Evolutionary conservation across 2,888 invertebrate species (phyloP).

Genomic region (Amaurobius ferox): DNA sequence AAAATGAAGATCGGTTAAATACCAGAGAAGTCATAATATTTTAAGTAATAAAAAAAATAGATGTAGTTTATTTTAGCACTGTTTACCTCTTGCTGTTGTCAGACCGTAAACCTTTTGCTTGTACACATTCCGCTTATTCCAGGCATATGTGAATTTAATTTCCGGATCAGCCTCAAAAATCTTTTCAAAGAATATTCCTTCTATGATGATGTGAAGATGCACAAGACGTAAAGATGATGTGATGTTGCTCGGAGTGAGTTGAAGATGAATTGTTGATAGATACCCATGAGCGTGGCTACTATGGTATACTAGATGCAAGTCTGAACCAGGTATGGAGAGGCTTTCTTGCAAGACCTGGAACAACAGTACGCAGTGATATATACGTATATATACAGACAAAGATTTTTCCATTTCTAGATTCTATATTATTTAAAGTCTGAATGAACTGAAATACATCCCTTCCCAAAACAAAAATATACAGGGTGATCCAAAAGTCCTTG

Average conservation of each 20-base stretch:
- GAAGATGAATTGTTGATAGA: slow-evolving; percentile 92
- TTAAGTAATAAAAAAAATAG: too few relatives aligned
- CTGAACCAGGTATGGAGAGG: slow-evolving; percentile 94
- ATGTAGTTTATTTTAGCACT: too few relatives aligned
- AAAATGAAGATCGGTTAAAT: too few relatives aligned
- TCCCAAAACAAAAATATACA: too few relatives aligned
- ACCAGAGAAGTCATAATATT: too few relatives aligned
- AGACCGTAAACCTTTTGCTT: slow-evolving; percentile 97
- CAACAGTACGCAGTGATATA: too few relatives aligned
- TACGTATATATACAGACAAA: too few relatives aligned
- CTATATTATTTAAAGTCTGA: too few relatives aligned
- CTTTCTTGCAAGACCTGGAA: slow-evolving; percentile 93
- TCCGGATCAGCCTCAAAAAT: slow-evolving; percentile 97
- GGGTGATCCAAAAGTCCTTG: too few relatives aligned
- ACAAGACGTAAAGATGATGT: slow-evolving; percentile 90
- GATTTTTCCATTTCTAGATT: too few relatives aligned
- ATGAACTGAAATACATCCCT: too few relatives aligned
- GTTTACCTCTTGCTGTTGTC: slow-evolving; percentile 88
- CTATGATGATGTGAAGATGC: slow-evolving; percentile 93
- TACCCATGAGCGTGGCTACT: slow-evolving; percentile 97
- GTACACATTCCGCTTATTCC: slow-evolving; percentile 97
- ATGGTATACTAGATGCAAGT: slow-evolving; percentile 95
- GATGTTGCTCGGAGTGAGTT: slow-evolving; percentile 90
- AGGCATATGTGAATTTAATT: slow-evolving; percentile 97
- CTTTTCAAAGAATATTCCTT: slow-evolving; percentile 94